Evolutionary conservation across 2,888 invertebrate genomes (phyloP).

Genomic region (Melieria picta): DNA sequence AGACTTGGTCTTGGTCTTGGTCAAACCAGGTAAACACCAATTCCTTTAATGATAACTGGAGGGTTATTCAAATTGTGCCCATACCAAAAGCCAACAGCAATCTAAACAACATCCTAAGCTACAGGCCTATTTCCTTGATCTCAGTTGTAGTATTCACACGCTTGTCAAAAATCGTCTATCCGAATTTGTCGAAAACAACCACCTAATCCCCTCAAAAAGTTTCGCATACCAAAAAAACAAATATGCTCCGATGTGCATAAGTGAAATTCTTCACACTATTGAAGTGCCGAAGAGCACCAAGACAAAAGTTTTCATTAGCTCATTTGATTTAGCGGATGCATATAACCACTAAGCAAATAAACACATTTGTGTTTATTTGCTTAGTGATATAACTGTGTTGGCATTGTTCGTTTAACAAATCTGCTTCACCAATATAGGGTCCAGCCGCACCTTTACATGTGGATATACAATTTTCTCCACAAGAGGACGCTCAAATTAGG

Average conservation of each 20-base stretch:
- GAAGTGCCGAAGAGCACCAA: no score
- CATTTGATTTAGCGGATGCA: neutral
- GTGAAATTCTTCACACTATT: no score
- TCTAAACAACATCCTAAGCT: neutral
- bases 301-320: no score
- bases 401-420: neutral
- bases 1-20: no score
- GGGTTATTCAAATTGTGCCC: neutral
- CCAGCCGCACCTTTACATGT: no score
- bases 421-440: no score
- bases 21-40: neutral
- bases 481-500: neutral
- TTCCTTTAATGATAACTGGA: neutral
- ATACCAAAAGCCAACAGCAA: neutral
- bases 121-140: constrained; percentile 4
- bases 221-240: neutral
- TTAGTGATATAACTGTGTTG: constrained; percentile 9
- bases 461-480: no score
- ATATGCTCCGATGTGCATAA: no score
- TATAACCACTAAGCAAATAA: no score
- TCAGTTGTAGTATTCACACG: neutral
- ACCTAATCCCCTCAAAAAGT: neutral
- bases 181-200: no score
- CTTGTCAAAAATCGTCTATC: neutral
- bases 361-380: no score